Percentiles rank a stretch among this genome's conserved stretches.
Evolutionary conservation across 2,888 invertebrate species (phyloP).

Genomic region (Liposcelis brunnea): DNA sequence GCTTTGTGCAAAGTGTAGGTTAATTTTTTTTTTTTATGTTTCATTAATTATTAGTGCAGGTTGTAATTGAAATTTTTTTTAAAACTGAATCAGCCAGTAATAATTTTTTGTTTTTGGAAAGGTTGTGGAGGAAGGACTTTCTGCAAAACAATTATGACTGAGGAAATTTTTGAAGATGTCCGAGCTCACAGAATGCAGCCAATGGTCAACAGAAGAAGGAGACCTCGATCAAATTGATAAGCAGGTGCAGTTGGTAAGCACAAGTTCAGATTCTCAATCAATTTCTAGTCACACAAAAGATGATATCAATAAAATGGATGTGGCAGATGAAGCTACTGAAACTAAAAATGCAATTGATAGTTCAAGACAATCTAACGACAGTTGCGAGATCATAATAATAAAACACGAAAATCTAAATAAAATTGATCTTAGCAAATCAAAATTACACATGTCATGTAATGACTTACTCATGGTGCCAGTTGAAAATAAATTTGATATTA

Average conservation of each 20-base stretch:
- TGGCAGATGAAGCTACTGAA: not conserved
- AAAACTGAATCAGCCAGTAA: too few species aligned
- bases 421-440: too few species aligned
- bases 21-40: too few species aligned
- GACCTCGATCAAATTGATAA: not conserved
- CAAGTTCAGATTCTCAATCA: constrained; percentile 2
- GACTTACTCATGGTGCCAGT: not conserved
- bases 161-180: not conserved
- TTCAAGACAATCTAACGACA: too few species aligned
- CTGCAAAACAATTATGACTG: too few species aligned
- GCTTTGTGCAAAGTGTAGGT: too few species aligned
- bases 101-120: too few species aligned
- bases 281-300: not conserved
- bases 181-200: not conserved
- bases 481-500: not conserved
- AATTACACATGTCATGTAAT: not conserved
- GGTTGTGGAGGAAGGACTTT: too few species aligned
- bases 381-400: too few species aligned
- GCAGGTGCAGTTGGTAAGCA: not conserved
- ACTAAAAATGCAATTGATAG: not conserved
- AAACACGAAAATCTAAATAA: too few species aligned
- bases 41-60: too few species aligned
- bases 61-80: too few species aligned
- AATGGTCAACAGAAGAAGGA: not conserved
- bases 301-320: not conserved